A percentile compares a stretch with the other conserved stretches of the same genome.
phyloP scores from a whole-genome alignment of 2,797 vertebrate genomes.

The Lacerta bilineata region DNA sequence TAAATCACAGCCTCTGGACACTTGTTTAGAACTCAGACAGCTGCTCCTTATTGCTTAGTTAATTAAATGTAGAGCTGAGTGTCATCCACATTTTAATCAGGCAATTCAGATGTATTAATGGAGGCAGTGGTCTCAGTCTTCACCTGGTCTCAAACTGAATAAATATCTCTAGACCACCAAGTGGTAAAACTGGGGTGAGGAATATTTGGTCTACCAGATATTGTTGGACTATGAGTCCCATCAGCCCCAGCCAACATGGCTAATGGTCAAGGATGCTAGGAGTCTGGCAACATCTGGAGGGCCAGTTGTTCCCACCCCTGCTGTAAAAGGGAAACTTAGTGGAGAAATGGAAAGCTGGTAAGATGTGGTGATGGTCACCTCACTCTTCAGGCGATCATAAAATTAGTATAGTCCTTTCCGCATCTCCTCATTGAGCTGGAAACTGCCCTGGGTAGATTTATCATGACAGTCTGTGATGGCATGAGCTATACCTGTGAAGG shows the following conservation, averaged over 20 bases:
- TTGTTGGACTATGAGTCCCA: too few species aligned
- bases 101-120: background rate
- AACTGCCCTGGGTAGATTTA: background rate
- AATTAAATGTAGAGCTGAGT: slow-evolving; percentile 6
- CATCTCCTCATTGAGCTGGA: too few species aligned
- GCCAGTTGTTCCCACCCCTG: too few species aligned
- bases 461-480: background rate
- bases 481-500: too few species aligned
- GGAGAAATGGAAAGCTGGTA: background rate
- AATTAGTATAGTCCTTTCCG: too few species aligned
- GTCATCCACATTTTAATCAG: background rate
- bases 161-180: background rate
- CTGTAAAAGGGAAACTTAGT: background rate
- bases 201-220: too few species aligned
- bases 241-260: too few species aligned
- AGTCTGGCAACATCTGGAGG: too few species aligned
- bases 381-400: background rate
- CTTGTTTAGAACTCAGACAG: background rate
- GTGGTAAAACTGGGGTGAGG: too few species aligned
- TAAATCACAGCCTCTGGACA: background rate
- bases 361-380: too few species aligned
- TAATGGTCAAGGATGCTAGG: too few species aligned
- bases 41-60: slow-evolving; percentile 12
- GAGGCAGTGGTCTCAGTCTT: background rate
- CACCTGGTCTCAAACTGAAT: background rate